Evolutionary conservation across 2,888 invertebrate species (phyloP).

Genomic region (Apoderus coryli): DNA sequence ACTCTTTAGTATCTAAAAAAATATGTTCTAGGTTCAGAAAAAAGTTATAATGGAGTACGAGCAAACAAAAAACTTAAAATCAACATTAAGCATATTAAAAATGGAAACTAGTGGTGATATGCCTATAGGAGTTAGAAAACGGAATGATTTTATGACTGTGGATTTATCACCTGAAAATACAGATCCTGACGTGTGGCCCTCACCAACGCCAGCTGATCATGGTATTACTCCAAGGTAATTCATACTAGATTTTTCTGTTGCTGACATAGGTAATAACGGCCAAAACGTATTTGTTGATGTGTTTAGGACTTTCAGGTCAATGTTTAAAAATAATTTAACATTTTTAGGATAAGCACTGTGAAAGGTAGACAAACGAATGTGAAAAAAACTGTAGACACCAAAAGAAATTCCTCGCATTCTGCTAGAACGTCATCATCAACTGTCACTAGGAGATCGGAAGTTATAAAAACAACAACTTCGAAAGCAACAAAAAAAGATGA

Average conservation of each 20-base stretch:
- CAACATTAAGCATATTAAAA: constrained; percentile 62
- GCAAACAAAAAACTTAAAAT: constrained; percentile 70
- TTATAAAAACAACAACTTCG: constrained; percentile 28
- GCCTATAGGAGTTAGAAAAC: constrained; percentile 35
- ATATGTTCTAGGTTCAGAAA: constrained; percentile 56
- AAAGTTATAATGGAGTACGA: constrained; percentile 83
- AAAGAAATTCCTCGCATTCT: no score
- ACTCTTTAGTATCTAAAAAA: no score
- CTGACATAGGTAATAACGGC: no score
- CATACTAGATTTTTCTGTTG: constrained; percentile 3
- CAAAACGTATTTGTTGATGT: no score
- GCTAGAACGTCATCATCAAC: constrained; percentile 1
- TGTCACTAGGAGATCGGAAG: constrained; percentile 24
- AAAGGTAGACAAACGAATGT: no score
- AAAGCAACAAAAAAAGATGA: constrained; percentile 30
- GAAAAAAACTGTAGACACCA: no score
- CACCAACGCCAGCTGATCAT: constrained; percentile 65
- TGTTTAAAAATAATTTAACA: no score
- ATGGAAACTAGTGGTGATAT: constrained; percentile 42
- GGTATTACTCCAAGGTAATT: constrained; percentile 35
- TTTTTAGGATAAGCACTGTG: no score
- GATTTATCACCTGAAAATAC: constrained; percentile 38
- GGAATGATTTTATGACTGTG: constrained; percentile 44
- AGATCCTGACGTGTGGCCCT: constrained; percentile 81
- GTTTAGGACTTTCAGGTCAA: no score